Base-by-base conservation (phyloP, 2,888 invertebrate species). In the Capitulum mitella region DNA sequence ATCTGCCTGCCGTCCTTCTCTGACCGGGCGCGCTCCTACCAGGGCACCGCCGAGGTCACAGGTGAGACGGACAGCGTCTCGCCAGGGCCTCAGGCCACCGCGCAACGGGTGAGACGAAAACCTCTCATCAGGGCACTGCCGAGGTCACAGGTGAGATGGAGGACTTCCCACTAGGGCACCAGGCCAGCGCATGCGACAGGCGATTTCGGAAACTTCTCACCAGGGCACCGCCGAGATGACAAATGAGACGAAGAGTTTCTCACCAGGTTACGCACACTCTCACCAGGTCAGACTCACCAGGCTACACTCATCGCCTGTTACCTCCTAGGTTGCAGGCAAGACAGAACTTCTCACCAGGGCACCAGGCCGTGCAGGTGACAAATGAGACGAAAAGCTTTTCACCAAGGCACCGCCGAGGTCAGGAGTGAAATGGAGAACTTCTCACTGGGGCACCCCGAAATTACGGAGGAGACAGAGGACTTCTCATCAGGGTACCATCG, bases 1-100 rank as follows among this genome's bases (percentile, higher is more conserved):
- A n/a, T 74, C 40, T 74, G 74, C 43, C 74, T 74, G 74, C 74
- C 74, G 12, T 74, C 74, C 29, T 74, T 74, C 74, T 43, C 74
- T 3, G 40, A 74, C 43, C 37, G 74, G 1, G 43, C 26, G 40
- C 19, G 26, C 26, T 12, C 74, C 40, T 74, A 74, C 43, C 74
- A 40, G n/a, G 74, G 74, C n/a, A n/a, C n/a, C 40, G 74, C 74
- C 3, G 74, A 74, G 74, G 43, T 74, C 40, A 74, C 74, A 5
- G 74, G 74, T 74, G 74, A 74, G 74, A 1, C 8, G 29, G 1
- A 29, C 19, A 22, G 22, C 19, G 19, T n/a, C n/a, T n/a, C n/a
- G n/a, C n/a, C n/a, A n/a, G 51, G 19, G 19, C 19, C 22, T 16
- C 19, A 51, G 51, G 22, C 22, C 22, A 51, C 22, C 22, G 22